Base-by-base conservation (phyloP, 2,113 vertebrate species). In the Elephantulus edwardii region DNA sequence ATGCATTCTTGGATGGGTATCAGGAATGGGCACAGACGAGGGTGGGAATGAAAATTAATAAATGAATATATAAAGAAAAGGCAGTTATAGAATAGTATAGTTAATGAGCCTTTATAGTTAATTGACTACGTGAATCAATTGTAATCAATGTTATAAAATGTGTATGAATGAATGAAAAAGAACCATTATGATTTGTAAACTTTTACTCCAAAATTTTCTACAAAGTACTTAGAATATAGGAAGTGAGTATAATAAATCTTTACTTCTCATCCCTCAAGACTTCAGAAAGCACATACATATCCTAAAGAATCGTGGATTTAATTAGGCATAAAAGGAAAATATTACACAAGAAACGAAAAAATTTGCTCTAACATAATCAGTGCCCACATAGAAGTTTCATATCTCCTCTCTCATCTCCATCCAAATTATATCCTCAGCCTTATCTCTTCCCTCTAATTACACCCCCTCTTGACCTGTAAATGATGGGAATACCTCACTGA, bases 381-480 rank as follows among this genome's bases (percentile, higher is more conserved):
- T 91, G 74, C 76, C 79, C 90, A 40, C 24, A 22, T 83, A 91
- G 80, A 66, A 92, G 52, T 88, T 70, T 81, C 76, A 68, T 91
- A 92, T 94, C 90, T 92, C 42, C 90, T 93, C 71, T 96, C 86
- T 95, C 92, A 96, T 96, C 95, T 92, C 86, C 80, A 90, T 90
- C 71, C 88, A 94, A 96, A 96, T 94, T 94, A 95, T 74, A 96
- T 76, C 76, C 86, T 85, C 90, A 90, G 64, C 22, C 94, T 96
- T 96, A 95, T 96, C 96, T 87, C 88, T 94, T 88, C 68, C 90
- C 93, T 94, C 75, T 96, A 96, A 96, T 95, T 94, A 94, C 40
- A 94, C 86, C 79, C 58, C 83, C 79, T 95, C 90, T 92, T 94
- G 94, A 96, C 94, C 86, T 94, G 94, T 93, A 95, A 96, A 91